A percentile compares a stretch with the other conserved stretches of the same genome.
Evolutionary conservation across 2,888 invertebrate genomes (phyloP).

Genomic region (Eupelmus urozonus): DNA sequence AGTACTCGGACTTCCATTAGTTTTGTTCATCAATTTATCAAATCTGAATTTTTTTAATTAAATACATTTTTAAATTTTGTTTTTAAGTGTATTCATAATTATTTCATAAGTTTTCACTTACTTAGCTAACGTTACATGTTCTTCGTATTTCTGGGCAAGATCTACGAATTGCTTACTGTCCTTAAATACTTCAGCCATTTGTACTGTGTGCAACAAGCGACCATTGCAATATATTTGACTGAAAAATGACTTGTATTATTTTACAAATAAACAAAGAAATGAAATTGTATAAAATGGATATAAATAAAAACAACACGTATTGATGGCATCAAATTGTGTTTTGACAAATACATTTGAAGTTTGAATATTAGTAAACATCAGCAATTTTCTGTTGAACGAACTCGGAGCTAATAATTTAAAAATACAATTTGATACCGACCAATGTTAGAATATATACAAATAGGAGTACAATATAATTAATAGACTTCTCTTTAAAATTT

Average conservation of each 20-base stretch:
- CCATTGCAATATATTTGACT: conserved; percentile 72
- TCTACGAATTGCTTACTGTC: conserved; percentile 76
- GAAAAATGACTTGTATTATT: conserved; percentile 56
- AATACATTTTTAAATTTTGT: background rate
- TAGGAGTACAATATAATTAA: too few species aligned
- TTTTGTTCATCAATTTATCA: conserved; percentile 86
- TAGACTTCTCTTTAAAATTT: too few species aligned
- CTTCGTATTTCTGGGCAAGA: conserved; percentile 69
- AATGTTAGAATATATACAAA: too few species aligned
- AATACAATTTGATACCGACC: too few species aligned
- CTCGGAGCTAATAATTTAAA: too few species aligned
- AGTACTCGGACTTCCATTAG: background rate
- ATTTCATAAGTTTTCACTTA: conserved; percentile 62
- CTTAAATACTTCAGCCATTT: conserved; percentile 66
- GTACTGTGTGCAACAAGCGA: conserved; percentile 68
- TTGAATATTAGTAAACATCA: too few species aligned
- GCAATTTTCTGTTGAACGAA: too few species aligned
- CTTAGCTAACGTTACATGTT: conserved; percentile 69
- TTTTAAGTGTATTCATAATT: conserved; percentile 56
- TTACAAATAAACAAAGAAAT: background rate
- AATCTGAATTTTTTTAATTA: conserved; percentile 76
- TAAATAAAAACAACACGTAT: too few species aligned
- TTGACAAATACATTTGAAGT: too few species aligned
- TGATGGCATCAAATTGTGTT: too few species aligned
- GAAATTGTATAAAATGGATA: too few species aligned